Conservation (phyloP, 2,888 invertebrate genomes). For the Drosophila flavopinicola region DNA sequence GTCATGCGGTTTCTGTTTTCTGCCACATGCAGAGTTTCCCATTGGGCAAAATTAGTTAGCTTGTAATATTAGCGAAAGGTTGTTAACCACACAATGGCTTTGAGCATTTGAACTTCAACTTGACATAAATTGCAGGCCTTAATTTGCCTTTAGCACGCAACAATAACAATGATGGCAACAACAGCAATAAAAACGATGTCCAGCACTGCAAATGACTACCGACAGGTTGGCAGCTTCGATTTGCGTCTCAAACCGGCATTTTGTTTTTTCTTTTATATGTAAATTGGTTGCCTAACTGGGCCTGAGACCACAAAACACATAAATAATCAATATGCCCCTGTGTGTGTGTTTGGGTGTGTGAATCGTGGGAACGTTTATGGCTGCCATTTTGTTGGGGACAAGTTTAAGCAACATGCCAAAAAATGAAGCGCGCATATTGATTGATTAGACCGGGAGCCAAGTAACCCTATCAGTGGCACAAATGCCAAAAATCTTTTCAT, state of each 20-base stretch:
- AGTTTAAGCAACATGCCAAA: slow-evolving; percentile 48
- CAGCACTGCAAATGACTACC: slow-evolving; percentile 27
- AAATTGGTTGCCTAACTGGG: slow-evolving; percentile 47
- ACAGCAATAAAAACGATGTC: slow-evolving; percentile 8
- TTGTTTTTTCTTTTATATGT: slow-evolving; percentile 33
- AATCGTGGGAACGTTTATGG: slow-evolving; percentile 35
- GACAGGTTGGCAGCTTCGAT: slow-evolving; percentile 55
- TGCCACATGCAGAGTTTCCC: slow-evolving; percentile 11
- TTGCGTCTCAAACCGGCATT: slow-evolving; percentile 26
- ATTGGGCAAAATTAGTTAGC: slow-evolving; percentile 5
- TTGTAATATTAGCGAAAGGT: slow-evolving; percentile 1
- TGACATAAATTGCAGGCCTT: slow-evolving; percentile 61
- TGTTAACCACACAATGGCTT: slow-evolving; percentile 24
- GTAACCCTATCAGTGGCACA: slow-evolving; percentile 30
- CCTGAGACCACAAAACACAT: slow-evolving; percentile 19
- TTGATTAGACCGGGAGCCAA: slow-evolving; percentile 41
- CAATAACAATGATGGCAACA: slow-evolving; percentile 15
- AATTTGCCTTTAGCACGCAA: slow-evolving; percentile 63
- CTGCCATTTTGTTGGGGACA: slow-evolving; percentile 41
- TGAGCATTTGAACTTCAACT: slow-evolving; percentile 46
- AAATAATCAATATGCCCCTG: slow-evolving; percentile 40
- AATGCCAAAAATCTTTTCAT: slow-evolving; percentile 21
- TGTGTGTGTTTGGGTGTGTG: slow-evolving; percentile 6
- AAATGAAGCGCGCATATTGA: slow-evolving; percentile 31
- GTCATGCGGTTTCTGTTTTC: neutral